A percentile compares a stretch with the other conserved stretches of the same genome.
Conservation (phyloP, 1,140 invertebrate genomes). For the Stenopsyche tienmushanensis region DNA sequence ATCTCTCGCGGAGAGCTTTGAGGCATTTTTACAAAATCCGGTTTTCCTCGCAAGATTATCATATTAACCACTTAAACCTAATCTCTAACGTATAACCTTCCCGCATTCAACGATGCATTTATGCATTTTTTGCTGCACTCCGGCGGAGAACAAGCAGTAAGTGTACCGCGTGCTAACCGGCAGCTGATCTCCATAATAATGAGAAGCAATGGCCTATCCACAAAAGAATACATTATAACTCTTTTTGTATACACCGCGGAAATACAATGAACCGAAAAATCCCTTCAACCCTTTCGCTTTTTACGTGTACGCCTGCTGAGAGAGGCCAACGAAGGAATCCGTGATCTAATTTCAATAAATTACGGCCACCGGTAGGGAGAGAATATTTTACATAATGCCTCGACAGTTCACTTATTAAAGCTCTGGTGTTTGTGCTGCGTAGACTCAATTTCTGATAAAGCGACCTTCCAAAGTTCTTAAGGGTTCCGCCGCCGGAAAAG, state of each 20-base stretch:
- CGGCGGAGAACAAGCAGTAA: neutral
- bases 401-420: conserved; percentile 5
- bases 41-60: too few species aligned
- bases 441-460: neutral
- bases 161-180: neutral
- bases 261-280: conserved; percentile 32
- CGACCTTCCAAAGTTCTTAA: too few species aligned
- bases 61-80: conserved; percentile 18
- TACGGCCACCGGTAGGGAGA: conserved; percentile 30
- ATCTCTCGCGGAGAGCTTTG: too few species aligned
- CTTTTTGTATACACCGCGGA: conserved; percentile 19
- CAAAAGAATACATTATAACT: conserved; percentile 41
- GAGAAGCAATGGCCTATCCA: conserved; percentile 9
- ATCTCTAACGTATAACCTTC: neutral
- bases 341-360: conserved; percentile 42
- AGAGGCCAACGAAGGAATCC: conserved; percentile 28
- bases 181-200: conserved; percentile 39
- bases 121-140: too few species aligned
- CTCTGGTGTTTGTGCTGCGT: neutral
- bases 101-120: too few species aligned
- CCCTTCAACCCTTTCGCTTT: conserved; percentile 38
- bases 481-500: too few species aligned
- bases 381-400: conserved; percentile 18
- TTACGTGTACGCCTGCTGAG: conserved; percentile 13
- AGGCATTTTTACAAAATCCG: too few species aligned